Evolutionary conservation across 2,888 invertebrate genomes (phyloP).

Genomic region (Amitus sp.): DNA sequence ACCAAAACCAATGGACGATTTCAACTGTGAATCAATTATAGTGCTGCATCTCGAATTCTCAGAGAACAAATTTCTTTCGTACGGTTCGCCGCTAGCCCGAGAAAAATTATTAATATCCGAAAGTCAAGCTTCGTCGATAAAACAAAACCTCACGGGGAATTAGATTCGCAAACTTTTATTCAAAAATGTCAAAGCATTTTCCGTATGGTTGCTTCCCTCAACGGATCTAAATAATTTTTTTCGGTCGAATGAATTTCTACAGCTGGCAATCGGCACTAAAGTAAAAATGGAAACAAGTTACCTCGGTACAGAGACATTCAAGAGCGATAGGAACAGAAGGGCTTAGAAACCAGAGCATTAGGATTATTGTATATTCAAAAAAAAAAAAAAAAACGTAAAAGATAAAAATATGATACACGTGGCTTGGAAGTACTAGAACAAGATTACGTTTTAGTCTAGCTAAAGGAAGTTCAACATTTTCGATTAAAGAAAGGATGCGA

Average conservation of each 20-base stretch:
- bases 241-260: conserved; percentile 29
- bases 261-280: conserved; percentile 48
- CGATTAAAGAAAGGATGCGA: too few relatives aligned
- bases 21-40: too few relatives aligned
- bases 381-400: conserved; percentile 41
- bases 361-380: conserved; percentile 47
- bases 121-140: background rate
- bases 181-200: too few relatives aligned
- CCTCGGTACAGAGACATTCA: conserved; percentile 59
- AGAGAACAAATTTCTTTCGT: too few relatives aligned
- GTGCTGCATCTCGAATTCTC: too few relatives aligned
- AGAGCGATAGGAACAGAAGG: conserved; percentile 55
- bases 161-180: too few relatives aligned
- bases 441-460: conserved; percentile 50
- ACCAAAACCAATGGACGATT: too few relatives aligned
- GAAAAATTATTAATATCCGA: conserved; percentile 6
- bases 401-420: conserved; percentile 38
- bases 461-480: too few relatives aligned
- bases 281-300: conserved; percentile 57
- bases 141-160: background rate
- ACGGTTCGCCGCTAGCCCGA: too few relatives aligned
- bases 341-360: conserved; percentile 54
- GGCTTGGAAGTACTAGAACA: conserved; percentile 46
- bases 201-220: too few relatives aligned
- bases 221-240: background rate